Percentiles rank a stretch among this genome's conserved stretches.
These are phyloP conservation scores for Chaenodraco wilsoni DNA, from an alignment of 2,797 vertebrate species.

Conservation along the genomic window DNA sequence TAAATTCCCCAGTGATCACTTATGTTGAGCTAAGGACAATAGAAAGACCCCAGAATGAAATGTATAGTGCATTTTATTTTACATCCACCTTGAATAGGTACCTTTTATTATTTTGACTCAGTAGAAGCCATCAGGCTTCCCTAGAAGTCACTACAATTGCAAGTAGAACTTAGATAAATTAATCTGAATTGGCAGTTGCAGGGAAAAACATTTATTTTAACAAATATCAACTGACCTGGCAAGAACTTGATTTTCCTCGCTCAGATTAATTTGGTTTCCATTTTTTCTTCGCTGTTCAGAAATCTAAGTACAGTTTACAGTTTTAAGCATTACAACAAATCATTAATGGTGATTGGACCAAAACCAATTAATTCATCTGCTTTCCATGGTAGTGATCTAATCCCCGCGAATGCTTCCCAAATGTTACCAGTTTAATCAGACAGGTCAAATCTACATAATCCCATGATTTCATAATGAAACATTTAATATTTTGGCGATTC, in stretches of 20 bases:
- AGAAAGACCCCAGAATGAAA: conserved; percentile 14
- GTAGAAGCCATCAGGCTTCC: background rate
- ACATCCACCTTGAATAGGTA: background rate
- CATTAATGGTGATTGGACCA: background rate
- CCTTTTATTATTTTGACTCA: conserved; percentile 13
- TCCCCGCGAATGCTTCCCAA: background rate
- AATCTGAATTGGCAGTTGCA: conserved; percentile 20
- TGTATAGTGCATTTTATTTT: conserved; percentile 4
- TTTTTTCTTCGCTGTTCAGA: too few species aligned
- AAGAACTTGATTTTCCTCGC: background rate
- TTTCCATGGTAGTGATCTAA: background rate
- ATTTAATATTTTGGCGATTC: background rate
- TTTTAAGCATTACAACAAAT: background rate
- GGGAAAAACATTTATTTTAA: background rate
- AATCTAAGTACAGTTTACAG: background rate
- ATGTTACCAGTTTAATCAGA: background rate
- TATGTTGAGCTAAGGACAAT: conserved; percentile 4
- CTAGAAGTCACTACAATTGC: background rate
- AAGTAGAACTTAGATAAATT: background rate
- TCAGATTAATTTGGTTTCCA: background rate
- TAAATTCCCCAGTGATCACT: conserved; percentile 5
- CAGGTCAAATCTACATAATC: background rate
- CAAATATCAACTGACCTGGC: background rate
- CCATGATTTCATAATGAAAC: background rate
- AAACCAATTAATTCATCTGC: too few species aligned